Evolutionary conservation across 2,888 invertebrate species (phyloP).

Genomic region (Tetranychus truncatus): DNA sequence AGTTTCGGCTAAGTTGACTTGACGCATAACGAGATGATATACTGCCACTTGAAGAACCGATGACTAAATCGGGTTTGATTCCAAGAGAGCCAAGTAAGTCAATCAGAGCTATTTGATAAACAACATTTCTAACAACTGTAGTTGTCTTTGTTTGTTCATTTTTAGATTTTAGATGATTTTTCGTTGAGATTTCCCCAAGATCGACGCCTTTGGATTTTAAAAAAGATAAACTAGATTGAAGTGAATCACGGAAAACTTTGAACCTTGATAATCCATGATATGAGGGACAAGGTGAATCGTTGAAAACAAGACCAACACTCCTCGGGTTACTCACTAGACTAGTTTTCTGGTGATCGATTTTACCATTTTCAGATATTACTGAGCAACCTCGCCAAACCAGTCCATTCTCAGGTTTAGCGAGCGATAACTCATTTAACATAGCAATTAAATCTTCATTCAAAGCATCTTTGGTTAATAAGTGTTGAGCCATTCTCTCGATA

Average conservation of each 20-base stretch:
- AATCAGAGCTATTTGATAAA: slow-evolving; percentile 38
- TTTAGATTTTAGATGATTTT: slow-evolving; percentile 25
- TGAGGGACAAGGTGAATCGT: background rate
- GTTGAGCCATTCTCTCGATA: background rate
- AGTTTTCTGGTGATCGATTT: slow-evolving; percentile 30
- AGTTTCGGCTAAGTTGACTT: slow-evolving; percentile 37
- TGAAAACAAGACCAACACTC: background rate
- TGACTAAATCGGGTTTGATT: slow-evolving; percentile 36
- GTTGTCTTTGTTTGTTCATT: background rate
- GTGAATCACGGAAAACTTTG: background rate
- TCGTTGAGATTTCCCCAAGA: slow-evolving; percentile 29
- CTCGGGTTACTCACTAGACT: background rate
- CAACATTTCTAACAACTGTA: background rate
- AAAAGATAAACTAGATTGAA: background rate
- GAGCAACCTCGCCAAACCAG: slow-evolving; percentile 6
- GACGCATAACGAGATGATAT: slow-evolving; percentile 40
- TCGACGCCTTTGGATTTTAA: background rate
- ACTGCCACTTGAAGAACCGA: slow-evolving; percentile 33
- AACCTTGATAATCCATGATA: background rate
- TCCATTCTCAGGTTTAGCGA: background rate
- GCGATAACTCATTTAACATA: background rate
- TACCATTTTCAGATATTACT: slow-evolving; percentile 24
- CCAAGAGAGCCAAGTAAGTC: slow-evolving; percentile 34
- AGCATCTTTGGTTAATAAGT: background rate
- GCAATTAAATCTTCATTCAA: background rate